Evolutionary conservation across 2,797 vertebrate genomes (phyloP).

Genomic region (Serranus cabrilla): DNA sequence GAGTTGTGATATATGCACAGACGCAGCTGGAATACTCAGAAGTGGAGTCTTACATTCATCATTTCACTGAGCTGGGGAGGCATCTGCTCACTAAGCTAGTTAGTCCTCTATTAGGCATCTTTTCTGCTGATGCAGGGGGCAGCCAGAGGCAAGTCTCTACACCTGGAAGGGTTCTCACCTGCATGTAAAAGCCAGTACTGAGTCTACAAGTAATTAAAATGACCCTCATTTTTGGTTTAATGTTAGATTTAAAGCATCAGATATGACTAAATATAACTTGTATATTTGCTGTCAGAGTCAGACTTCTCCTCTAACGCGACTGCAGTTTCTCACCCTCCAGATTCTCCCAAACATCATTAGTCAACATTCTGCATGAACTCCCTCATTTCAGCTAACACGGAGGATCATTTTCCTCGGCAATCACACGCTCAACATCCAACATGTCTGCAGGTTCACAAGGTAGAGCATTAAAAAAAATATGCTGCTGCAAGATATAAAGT

Average conservation of each 20-base stretch:
- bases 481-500: slow-evolving; percentile 73
- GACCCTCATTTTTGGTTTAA: no score
- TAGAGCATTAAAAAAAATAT: slow-evolving; percentile 55
- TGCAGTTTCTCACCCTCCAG: slow-evolving; percentile 5
- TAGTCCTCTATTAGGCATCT: neutral
- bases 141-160: slow-evolving; percentile 15
- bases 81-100: neutral
- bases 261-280: neutral
- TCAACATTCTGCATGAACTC: slow-evolving; percentile 2
- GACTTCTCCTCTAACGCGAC: neutral
- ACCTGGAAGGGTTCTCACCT: neutral
- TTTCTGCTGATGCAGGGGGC: neutral
- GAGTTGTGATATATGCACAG: neutral
- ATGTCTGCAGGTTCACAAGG: slow-evolving; percentile 26
- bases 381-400: neutral
- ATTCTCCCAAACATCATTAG: slow-evolving; percentile 5
- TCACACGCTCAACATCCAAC: slow-evolving; percentile 23
- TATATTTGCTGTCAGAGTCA: neutral
- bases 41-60: neutral
- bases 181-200: neutral
- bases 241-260: no score
- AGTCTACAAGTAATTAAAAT: neutral
- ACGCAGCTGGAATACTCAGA: neutral
- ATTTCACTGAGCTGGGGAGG: neutral
- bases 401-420: slow-evolving; percentile 1